Evolutionary conservation across 2,797 vertebrate genomes (phyloP), one percentile per base, ranked within the genome.

Genomic region (Momotus momota): DNA sequence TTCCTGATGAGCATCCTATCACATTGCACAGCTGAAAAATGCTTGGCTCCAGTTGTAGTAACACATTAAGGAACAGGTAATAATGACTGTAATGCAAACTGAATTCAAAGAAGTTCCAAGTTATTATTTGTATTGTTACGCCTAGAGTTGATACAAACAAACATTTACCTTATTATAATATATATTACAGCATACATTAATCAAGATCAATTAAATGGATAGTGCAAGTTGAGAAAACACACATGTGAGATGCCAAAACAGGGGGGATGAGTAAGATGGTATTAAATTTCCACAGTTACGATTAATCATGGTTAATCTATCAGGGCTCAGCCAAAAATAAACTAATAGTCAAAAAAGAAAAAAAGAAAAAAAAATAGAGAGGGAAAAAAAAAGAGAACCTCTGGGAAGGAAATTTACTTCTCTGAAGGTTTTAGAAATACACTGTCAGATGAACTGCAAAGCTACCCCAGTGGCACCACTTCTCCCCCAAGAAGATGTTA

Each of bases 161-260:
- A 96, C 94, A 96, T 88, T 81, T 92, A 82, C 79, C 91, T 96
- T 92, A 96, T 95, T 96, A 74, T 93, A 96, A 96, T 96, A 94
- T 86, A 93, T 96, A 97, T 95, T 97, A 83, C 94, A 96, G 94
- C 46, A 90, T 55, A 80, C 83, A 62, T 92, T 92, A 96, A 93
- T 94, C 93, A 95, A 96, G 91, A 95, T 94, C 92, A 94, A 92
- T 95, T 94, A 95, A 95, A 93, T 74, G 88, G 81, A 95, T 94
- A 95, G 67, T 74, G 74, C 43, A 64, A 95, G 93, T 64, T 85
- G 26, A 91, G 86, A 96, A 96, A 48, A 87, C 67, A 75, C 43
- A 88, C 62, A 82, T 88, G 43, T 31, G 49, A 92, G 66, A 86
- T 86, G 90, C 88, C 86, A 86, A 82, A 96, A 79, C 27, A 78